Conservation (phyloP, 2,888 invertebrate genomes). For the Antheraea yamamai region DNA sequence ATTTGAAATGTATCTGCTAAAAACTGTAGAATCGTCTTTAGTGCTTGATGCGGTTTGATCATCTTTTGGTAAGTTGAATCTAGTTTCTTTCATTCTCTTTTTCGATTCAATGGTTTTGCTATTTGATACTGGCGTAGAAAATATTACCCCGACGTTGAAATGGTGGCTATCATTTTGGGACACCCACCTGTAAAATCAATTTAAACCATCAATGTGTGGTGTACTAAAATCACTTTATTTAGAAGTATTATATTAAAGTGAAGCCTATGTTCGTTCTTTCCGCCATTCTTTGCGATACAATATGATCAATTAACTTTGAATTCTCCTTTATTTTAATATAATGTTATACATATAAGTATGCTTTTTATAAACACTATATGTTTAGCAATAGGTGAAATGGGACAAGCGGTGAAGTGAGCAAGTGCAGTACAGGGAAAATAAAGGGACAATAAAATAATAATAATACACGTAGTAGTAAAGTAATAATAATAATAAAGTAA, state of each 20-base stretch:
- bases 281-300: no score
- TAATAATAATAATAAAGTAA: no score
- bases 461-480: no score
- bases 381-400: no score
- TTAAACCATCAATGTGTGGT: background rate
- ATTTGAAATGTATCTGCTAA: slow-evolving; percentile 73
- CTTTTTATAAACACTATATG: no score
- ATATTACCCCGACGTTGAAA: slow-evolving; percentile 86
- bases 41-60: slow-evolving; percentile 61
- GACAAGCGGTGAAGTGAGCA: no score
- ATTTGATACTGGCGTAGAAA: slow-evolving; percentile 88
- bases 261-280: no score
- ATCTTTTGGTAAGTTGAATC: slow-evolving; percentile 83
- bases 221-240: background rate
- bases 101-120: slow-evolving; percentile 63
- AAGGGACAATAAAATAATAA: no score
- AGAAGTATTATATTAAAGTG: background rate
- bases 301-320: no score
- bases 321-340: no score
- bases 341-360: no score
- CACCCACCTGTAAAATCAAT: slow-evolving; percentile 66
- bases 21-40: slow-evolving; percentile 69
- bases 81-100: slow-evolving; percentile 80
- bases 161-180: slow-evolving; percentile 84
- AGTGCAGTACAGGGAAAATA: no score